These are phyloP conservation scores for Gobionotothen gibberifrons DNA, from an alignment of 2,797 vertebrate genomes.

Conservation along the genomic window DNA sequence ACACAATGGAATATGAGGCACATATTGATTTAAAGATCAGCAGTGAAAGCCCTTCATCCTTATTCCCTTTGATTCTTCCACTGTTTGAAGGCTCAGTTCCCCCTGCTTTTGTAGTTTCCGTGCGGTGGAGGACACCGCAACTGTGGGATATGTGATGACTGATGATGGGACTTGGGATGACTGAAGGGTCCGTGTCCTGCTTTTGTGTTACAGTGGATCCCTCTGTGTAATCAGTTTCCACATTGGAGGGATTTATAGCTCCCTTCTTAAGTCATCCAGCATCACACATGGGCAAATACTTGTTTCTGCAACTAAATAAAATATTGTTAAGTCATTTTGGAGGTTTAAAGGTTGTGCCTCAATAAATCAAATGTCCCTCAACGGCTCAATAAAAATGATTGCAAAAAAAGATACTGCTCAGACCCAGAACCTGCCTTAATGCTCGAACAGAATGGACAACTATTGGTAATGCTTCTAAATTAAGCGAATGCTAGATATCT, in stretches of 20 bases:
- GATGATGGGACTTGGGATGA: background rate
- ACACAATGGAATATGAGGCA: slow-evolving; percentile 24
- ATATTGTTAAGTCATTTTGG: background rate
- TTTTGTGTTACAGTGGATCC: background rate
- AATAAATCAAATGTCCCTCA: background rate
- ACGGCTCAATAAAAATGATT: background rate
- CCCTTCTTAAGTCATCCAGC: background rate
- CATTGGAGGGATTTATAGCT: background rate
- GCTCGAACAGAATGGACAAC: too few relatives aligned
- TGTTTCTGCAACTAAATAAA: background rate
- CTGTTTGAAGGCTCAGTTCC: slow-evolving; percentile 16
- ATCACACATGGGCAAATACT: background rate
- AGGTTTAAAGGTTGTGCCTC: background rate
- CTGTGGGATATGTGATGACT: background rate
- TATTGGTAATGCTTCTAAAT: background rate
- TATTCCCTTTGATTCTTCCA: slow-evolving; percentile 38
- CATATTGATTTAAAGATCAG: slow-evolving; percentile 41
- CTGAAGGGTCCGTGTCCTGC: background rate
- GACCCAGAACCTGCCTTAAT: background rate
- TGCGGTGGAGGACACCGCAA: background rate
- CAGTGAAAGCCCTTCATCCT: slow-evolving; percentile 19
- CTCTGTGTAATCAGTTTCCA: background rate
- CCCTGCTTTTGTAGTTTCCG: slow-evolving; percentile 22
- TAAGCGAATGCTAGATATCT: background rate
- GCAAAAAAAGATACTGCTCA: background rate